A percentile compares a stretch with the other conserved stretches of the same genome.
Conservation (phyloP, 2,113 vertebrate genomes). For the Coracopsis vasa region DNA sequence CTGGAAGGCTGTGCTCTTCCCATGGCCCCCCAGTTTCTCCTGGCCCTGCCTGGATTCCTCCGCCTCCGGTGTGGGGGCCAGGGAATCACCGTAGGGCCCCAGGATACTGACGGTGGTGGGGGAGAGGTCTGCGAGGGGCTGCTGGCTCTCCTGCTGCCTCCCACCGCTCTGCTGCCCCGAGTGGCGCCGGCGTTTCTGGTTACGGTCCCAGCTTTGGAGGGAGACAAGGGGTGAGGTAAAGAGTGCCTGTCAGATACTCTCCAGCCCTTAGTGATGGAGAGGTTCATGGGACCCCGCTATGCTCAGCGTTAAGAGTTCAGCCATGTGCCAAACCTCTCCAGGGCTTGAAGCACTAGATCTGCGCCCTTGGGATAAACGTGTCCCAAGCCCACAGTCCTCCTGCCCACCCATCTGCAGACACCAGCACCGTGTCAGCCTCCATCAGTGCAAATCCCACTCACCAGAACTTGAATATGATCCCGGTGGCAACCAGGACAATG, state of each 20-base stretch:
- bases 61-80: constrained; percentile 59
- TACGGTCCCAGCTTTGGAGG: constrained; percentile 78
- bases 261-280: neutral
- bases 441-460: constrained; percentile 40
- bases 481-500: constrained; percentile 79
- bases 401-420: neutral
- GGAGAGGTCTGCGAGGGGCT: constrained; percentile 79
- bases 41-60: constrained; percentile 69
- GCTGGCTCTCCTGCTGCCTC: constrained; percentile 79
- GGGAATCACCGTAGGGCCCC: constrained; percentile 72
- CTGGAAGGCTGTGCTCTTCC: constrained; percentile 73
- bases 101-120: constrained; percentile 78
- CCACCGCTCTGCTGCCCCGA: constrained; percentile 75
- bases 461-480: constrained; percentile 86
- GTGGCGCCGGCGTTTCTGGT: constrained; percentile 78
- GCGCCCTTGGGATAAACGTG: rapidly evolving
- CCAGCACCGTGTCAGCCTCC: rapidly evolving
- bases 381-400: neutral
- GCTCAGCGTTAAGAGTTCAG: neutral
- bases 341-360: neutral
- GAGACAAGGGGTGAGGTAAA: neutral
- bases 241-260: neutral
- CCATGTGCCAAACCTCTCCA: neutral
- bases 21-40: constrained; percentile 37
- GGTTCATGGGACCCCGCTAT: rapidly evolving